Evolutionary conservation across 2,113 vertebrate species (phyloP), one percentile per base, ranked within the genome.

Genomic region (Lates calcarifer): DNA sequence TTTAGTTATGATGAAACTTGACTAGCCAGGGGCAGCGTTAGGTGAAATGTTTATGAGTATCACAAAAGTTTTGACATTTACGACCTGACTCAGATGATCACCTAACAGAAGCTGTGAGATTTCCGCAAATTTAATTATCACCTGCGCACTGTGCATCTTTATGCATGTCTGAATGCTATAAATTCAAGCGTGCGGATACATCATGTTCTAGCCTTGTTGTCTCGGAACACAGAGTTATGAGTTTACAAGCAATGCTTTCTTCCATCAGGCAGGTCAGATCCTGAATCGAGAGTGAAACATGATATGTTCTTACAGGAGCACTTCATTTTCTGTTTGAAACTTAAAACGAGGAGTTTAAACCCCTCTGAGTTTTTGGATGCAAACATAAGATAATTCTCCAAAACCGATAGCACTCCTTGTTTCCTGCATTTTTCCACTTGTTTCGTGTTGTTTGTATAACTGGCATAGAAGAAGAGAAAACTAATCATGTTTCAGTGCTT

Each of bases 11-110:
- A 24, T 39, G 33, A 39, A 24, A 37, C 63, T 64, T 53, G 33
- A 73, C 77, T 75, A 43, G 68, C 73, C 75, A 12, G 60, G 73
- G 71, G 77, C 73, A 57, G 69, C 31, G 56, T 61, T 55, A 75
- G 78, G 81, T 86, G 79, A 90, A 70, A 84, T 37, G 22, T 92
- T 89, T 83, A 91, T 61, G 88, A 76, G 74, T 57, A 31, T 80
- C 68, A 73, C 64, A 70, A 67, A 82, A 20, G 12, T 57, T 78
- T 70, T 84, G 83, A 89, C 87, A 85, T 89, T 90, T 88, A 89
- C 63, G 39, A 31, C 53, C 63, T 58, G 68, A 33, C 60, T 9
- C 55, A 43, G 61, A 78, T 62, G 79, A 47, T 58, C 22, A 18
- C 9, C 57, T 35, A 31, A 31, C 41, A 70, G 69, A 60, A 83